These are phyloP conservation scores for Ethmia dodecea DNA, from an alignment of 2,888 invertebrate species.

Conservation along the genomic window DNA sequence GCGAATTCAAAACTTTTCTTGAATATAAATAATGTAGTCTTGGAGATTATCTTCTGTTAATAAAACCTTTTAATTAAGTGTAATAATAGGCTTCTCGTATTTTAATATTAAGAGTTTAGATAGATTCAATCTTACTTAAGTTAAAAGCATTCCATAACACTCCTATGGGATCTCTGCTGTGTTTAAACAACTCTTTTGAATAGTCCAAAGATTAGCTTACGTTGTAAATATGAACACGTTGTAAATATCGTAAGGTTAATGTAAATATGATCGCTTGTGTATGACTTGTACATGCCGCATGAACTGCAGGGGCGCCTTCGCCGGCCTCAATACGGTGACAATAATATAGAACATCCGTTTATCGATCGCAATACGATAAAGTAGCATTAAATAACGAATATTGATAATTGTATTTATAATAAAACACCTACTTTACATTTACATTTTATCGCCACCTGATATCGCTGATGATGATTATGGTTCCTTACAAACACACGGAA, in stretches of 20 bases:
- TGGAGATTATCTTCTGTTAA: conserved; percentile 37
- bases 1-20: too few relatives aligned
- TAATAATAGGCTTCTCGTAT: conserved; percentile 50
- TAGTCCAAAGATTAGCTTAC: conserved; percentile 57
- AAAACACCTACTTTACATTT: not conserved
- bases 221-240: conserved; percentile 45
- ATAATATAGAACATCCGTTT: conserved; percentile 63
- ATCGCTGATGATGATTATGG: too few relatives aligned
- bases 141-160: conserved; percentile 71
- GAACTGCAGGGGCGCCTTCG: too few relatives aligned
- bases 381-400: not conserved
- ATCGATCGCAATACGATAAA: conserved; percentile 20
- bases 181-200: conserved; percentile 66
- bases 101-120: conserved; percentile 53
- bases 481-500: too few relatives aligned
- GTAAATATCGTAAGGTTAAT: conserved; percentile 42
- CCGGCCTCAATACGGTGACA: conserved; percentile 63
- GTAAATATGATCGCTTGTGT: conserved; percentile 57
- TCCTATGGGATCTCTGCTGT: conserved; percentile 74
- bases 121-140: conserved; percentile 70
- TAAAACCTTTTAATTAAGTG: conserved; percentile 30
- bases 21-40: too few relatives aligned
- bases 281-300: not conserved
- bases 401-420: conserved; percentile 2
- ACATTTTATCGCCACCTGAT: too few relatives aligned